These are phyloP conservation scores for Eidolon dupreanum DNA, from an alignment of 2,797 vertebrate genomes.

Conservation along the genomic window DNA sequence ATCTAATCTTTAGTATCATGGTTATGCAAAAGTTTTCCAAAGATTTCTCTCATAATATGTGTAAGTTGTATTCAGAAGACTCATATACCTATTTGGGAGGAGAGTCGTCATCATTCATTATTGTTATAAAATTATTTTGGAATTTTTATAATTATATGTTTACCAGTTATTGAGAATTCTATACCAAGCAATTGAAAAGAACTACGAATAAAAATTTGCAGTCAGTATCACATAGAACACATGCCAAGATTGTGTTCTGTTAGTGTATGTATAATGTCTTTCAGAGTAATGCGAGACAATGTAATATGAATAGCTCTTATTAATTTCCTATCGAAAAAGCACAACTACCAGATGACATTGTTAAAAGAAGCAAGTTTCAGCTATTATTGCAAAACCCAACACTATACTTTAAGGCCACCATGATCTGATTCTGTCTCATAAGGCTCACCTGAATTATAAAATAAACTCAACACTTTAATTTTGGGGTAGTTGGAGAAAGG, in stretches of 20 bases:
- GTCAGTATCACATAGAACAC: neutral
- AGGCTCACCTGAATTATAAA: neutral
- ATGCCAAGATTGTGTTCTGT: neutral
- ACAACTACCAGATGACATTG: neutral
- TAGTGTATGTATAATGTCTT: neutral
- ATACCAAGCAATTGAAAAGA: neutral
- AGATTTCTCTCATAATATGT: neutral
- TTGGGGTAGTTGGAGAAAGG: neutral
- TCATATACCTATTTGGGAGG: neutral
- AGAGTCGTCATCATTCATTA: neutral
- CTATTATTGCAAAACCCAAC: neutral
- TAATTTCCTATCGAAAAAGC: neutral
- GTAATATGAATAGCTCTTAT: neutral
- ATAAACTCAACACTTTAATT: neutral
- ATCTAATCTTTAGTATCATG: neutral
- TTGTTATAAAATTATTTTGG: neutral
- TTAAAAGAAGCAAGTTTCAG: neutral
- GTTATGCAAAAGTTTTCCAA: conserved; percentile 10
- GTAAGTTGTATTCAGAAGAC: neutral
- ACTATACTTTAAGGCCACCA: neutral
- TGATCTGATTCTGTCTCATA: neutral
- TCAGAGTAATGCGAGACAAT: neutral
- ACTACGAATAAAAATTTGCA: neutral
- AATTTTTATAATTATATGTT: neutral
- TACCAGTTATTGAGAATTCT: neutral